Percentiles rank a stretch among this genome's conserved stretches.
phyloP scores from a whole-genome alignment of 2,113 vertebrate genomes.

The Nannospalax galili region DNA sequence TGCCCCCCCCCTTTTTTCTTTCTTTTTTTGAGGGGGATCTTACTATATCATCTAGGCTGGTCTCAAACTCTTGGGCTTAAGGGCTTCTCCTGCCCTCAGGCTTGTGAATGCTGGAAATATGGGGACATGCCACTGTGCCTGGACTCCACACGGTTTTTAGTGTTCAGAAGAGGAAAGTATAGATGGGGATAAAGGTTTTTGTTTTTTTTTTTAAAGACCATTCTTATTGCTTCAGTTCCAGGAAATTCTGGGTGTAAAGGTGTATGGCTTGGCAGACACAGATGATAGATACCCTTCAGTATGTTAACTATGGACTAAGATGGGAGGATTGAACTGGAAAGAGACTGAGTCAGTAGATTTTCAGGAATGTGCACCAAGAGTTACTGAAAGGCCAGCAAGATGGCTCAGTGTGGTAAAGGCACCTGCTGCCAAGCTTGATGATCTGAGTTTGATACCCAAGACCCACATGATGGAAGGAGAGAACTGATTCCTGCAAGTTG shows the following conservation, averaged over 20 bases:
- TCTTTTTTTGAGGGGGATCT: not conserved
- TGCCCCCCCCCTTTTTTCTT: not conserved
- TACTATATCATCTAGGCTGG: not conserved
- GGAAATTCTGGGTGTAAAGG: not conserved
- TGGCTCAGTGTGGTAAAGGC: not conserved
- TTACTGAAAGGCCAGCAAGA: conserved; percentile 3
- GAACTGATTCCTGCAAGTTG: not conserved
- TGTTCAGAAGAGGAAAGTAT: conserved; percentile 31
- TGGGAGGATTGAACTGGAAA: conserved; percentile 11
- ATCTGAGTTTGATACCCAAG: not conserved
- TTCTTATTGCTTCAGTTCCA: not conserved
- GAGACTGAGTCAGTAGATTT: conserved; percentile 24
- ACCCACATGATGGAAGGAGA: not conserved
- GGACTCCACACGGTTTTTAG: not conserved
- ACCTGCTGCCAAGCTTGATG: not conserved
- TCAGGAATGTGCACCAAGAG: not conserved
- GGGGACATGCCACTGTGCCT: not conserved
- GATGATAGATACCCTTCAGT: not conserved
- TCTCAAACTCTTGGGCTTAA: not conserved
- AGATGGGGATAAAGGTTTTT: not conserved
- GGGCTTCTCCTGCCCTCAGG: not conserved
- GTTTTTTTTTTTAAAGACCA: not conserved
- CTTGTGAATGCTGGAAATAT: not conserved
- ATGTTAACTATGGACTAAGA: not conserved
- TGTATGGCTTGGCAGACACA: not conserved